A percentile compares a stretch with the other conserved stretches of the same genome.
Evolutionary conservation across 2,113 vertebrate genomes (phyloP).

Genomic region (Ptychochromis oligacanthus): DNA sequence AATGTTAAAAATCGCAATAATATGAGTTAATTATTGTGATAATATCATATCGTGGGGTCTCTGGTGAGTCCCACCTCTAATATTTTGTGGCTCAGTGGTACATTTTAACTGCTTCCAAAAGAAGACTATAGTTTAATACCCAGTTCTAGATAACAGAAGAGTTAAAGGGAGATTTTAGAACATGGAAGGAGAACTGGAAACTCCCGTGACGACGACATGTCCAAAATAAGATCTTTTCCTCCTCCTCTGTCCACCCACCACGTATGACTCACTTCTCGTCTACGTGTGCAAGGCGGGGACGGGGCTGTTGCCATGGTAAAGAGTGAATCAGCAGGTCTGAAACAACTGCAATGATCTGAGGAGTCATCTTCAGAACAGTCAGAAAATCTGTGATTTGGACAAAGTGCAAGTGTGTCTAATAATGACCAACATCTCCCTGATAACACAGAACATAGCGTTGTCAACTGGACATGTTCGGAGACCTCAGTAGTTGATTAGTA

Average conservation of each 20-base stretch:
- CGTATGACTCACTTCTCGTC: constrained; percentile 68
- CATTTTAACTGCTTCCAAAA: neutral
- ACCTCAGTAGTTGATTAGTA: neutral
- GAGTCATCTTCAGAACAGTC: neutral
- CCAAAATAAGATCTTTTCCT: constrained; percentile 36
- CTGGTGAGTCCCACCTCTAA: too few relatives aligned
- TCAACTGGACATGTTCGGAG: neutral
- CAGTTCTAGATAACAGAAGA: neutral
- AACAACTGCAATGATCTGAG: neutral
- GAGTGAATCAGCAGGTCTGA: constrained; percentile 55
- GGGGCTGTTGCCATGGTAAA: constrained; percentile 66
- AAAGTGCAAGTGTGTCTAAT: too few relatives aligned
- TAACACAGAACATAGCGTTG: neutral
- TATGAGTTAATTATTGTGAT: too few relatives aligned
- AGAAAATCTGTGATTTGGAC: too few relatives aligned
- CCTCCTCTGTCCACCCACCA: constrained; percentile 45
- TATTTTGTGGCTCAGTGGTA: neutral
- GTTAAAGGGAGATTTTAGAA: neutral
- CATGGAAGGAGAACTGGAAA: constrained; percentile 34
- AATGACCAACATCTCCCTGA: too few relatives aligned
- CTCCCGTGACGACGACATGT: constrained; percentile 45
- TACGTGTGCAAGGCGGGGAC: constrained; percentile 30
- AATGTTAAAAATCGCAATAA: too few relatives aligned
- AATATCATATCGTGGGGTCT: too few relatives aligned
- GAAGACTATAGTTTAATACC: neutral